Conservation (phyloP, 2,888 invertebrate genomes). For the Exephanes ischioxanthus region DNA sequence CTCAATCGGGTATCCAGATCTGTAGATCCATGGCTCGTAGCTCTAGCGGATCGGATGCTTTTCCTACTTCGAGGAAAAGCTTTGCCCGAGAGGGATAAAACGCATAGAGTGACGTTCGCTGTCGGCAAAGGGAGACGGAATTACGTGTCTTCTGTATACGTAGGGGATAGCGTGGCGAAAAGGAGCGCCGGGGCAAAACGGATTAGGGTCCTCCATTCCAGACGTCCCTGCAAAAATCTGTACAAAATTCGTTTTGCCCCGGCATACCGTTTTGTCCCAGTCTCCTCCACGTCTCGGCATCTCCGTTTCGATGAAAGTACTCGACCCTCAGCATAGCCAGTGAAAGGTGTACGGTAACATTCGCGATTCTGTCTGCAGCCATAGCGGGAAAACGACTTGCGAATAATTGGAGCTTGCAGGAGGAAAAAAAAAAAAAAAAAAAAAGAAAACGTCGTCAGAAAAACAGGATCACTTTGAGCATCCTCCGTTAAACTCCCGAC, state of each 20-base stretch:
- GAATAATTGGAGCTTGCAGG: not conserved
- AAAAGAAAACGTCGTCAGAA: not conserved
- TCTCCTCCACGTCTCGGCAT: not conserved
- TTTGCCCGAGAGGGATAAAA: constrained; percentile 32
- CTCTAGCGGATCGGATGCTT: constrained; percentile 19
- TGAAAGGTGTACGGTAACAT: constrained; percentile 1
- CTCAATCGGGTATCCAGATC: constrained; percentile 64
- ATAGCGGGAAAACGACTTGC: not conserved
- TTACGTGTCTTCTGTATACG: constrained; percentile 8
- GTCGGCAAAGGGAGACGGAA: constrained; percentile 17
- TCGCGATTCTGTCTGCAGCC: not conserved
- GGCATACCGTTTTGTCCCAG: not conserved
- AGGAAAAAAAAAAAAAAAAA: not conserved
- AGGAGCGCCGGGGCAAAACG: not conserved
- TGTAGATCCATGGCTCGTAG: constrained; percentile 17
- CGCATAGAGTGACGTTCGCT: constrained; percentile 28
- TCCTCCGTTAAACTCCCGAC: constrained; percentile 4
- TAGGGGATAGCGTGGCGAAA: not conserved
- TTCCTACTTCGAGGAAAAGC: constrained; percentile 33
- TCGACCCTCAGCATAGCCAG: not conserved
- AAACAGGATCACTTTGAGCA: constrained; percentile 9
- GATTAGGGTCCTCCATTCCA: not conserved
- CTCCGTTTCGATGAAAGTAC: not conserved
- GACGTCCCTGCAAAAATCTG: not conserved
- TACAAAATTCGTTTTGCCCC: not conserved